These are phyloP conservation scores for Phasianus colchicus DNA, from an alignment of 2,113 vertebrate genomes.

Conservation along the genomic window DNA sequence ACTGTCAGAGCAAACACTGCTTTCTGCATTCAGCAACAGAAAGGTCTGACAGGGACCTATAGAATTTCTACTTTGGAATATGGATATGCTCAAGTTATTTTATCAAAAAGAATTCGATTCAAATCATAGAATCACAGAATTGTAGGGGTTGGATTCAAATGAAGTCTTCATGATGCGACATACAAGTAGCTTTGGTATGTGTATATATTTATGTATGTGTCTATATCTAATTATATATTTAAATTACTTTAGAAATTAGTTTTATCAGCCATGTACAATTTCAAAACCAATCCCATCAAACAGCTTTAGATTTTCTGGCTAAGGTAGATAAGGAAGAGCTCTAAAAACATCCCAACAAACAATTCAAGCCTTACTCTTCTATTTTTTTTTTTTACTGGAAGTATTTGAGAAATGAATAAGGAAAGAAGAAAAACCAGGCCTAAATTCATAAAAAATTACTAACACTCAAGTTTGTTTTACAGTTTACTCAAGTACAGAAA, in stretches of 20 bases:
- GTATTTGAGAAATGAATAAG: background rate
- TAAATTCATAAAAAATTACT: background rate
- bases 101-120: background rate
- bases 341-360: background rate
- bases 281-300: background rate
- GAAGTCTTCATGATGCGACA: background rate
- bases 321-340: background rate
- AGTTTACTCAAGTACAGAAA: background rate
- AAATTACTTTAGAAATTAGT: background rate
- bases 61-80: background rate
- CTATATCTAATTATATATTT: background rate
- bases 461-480: background rate
- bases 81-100: background rate
- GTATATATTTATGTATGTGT: background rate
- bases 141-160: background rate
- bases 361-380: background rate
- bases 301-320: background rate
- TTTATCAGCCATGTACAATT: background rate
- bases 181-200: background rate
- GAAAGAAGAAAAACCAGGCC: background rate
- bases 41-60: background rate
- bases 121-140: no score
- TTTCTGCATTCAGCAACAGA: background rate
- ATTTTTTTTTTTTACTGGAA: no score
- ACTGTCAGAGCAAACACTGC: background rate